Conservation (phyloP, 2,113 vertebrate species). For the Oriolus oriolus region DNA sequence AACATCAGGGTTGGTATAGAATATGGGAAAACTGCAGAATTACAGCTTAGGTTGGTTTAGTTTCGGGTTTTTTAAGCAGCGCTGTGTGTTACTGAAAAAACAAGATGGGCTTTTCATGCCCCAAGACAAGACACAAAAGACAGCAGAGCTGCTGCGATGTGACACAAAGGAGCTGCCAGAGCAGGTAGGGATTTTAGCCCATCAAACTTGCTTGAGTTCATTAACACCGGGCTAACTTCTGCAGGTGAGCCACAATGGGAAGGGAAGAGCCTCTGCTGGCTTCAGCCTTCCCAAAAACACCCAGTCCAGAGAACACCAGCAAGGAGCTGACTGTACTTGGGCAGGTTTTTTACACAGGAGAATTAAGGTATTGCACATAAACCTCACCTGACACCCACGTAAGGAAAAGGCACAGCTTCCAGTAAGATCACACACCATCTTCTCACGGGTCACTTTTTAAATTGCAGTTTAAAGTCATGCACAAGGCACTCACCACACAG, state of each 20-base stretch:
- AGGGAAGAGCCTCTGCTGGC: not conserved
- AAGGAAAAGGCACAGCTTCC: not conserved
- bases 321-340: not conserved
- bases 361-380: rapidly evolving
- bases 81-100: not conserved
- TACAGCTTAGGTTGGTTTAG: not conserved
- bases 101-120: not conserved
- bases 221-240: not conserved
- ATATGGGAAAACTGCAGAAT: not conserved
- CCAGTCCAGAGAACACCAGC: not conserved
- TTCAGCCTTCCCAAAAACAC: not conserved
- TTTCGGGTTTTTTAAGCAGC: not conserved
- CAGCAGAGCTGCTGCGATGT: not conserved
- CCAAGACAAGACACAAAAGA: not conserved
- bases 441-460: not conserved
- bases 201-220: not conserved
- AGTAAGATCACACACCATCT: not conserved
- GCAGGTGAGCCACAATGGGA: not conserved
- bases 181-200: not conserved
- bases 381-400: rapidly evolving
- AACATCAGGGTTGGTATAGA: not conserved
- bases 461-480: not conserved
- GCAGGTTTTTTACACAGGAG: not conserved
- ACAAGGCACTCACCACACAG: not conserved
- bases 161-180: not conserved